Percentiles rank a stretch among this genome's conserved stretches.
Evolutionary conservation across 2,113 vertebrate species (phyloP).

Genomic region (Phrynosoma platyrhinos): DNA sequence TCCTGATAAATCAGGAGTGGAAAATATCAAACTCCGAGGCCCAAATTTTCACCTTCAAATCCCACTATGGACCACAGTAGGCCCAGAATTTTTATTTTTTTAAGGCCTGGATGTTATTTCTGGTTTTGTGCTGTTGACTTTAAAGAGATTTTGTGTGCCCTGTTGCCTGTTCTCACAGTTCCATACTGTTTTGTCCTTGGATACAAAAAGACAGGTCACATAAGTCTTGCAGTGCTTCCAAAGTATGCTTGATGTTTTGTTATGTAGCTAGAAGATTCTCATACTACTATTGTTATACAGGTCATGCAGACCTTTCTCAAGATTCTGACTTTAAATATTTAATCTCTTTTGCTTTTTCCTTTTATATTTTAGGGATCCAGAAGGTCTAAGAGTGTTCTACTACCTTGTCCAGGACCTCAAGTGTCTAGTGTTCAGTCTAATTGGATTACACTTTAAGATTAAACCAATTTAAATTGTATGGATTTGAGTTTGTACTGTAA

Average conservation of each 20-base stretch:
- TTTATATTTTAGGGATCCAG: conserved; percentile 88
- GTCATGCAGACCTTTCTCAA: background rate
- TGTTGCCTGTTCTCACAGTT: no score
- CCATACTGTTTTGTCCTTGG: background rate
- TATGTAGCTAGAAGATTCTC: background rate
- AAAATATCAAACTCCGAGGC: no score
- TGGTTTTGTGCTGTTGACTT: no score
- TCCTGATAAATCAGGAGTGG: background rate
- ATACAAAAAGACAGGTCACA: background rate
- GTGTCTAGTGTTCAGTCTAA: conserved; percentile 99
- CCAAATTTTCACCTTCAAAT: no score
- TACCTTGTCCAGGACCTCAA: conserved; percentile 99
- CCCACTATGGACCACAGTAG: no score
- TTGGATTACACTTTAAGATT: conserved; percentile 98
- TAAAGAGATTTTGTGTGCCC: no score
- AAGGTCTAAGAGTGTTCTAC: conserved; percentile 97
- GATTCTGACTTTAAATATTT: conserved; percentile 1
- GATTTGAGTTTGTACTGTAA: conserved; percentile 59
- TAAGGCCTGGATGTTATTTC: no score
- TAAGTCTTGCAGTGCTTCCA: background rate
- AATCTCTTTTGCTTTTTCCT: background rate
- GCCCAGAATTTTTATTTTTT: no score
- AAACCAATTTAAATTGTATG: conserved; percentile 90
- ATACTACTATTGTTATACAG: background rate
- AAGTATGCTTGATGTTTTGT: background rate